phyloP scores from a whole-genome alignment of 2,888 invertebrate genomes.

The Aspidiotus rigidus region DNA sequence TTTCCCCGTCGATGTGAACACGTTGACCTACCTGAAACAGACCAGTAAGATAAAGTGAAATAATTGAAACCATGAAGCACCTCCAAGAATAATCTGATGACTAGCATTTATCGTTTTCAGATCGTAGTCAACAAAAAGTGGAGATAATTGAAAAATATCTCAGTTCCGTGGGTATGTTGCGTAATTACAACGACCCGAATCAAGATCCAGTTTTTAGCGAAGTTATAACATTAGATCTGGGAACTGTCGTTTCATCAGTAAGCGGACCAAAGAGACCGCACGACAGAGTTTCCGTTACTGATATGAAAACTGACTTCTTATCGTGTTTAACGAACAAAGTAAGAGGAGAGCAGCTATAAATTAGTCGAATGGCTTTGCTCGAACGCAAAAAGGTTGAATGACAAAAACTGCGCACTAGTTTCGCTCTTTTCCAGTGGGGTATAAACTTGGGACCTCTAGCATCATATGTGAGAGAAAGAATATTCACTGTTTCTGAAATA shows the following conservation, averaged over 20 bases:
- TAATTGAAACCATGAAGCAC: conserved; percentile 7
- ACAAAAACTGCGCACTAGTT: too few species aligned
- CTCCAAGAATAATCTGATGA: background rate
- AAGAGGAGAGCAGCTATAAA: conserved; percentile 40
- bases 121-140: conserved; percentile 68
- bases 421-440: too few species aligned
- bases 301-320: conserved; percentile 83
- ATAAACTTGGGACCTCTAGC: too few species aligned
- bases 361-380: too few species aligned
- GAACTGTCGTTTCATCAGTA: conserved; percentile 83
- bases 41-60: conserved; percentile 52
- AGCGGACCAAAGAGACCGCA: conserved; percentile 97
- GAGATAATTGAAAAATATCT: conserved; percentile 72
- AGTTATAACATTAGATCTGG: conserved; percentile 74
- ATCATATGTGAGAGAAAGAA: too few species aligned
- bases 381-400: too few species aligned
- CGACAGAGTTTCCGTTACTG: conserved; percentile 80
- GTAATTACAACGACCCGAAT: conserved; percentile 63
- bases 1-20: conserved; percentile 79
- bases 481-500: too few species aligned
- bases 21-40: conserved; percentile 73
- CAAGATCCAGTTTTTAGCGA: conserved; percentile 74
- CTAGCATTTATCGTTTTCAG: conserved; percentile 45
- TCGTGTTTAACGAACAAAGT: conserved; percentile 81
- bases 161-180: conserved; percentile 66